A percentile compares a stretch with the other conserved stretches of the same genome.
These are phyloP conservation scores for Neodiprion virginianus DNA, from an alignment of 1,140 invertebrate genomes.

Conservation along the genomic window DNA sequence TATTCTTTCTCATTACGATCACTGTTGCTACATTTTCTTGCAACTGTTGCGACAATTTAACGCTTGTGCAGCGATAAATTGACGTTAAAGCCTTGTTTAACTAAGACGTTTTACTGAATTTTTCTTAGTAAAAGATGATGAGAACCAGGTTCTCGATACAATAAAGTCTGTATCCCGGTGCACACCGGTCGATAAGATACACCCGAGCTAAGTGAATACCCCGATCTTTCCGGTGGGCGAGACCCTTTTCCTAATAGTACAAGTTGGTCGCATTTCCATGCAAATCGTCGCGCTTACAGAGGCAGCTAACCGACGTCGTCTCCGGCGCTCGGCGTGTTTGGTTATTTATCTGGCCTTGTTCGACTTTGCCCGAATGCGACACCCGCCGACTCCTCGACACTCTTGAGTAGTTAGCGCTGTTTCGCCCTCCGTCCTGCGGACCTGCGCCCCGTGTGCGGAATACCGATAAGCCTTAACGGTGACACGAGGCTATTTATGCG, in stretches of 20 bases:
- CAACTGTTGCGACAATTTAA: too few relatives aligned
- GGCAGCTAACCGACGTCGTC: background rate
- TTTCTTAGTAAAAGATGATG: too few relatives aligned
- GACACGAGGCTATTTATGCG: background rate
- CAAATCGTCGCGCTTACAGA: background rate
- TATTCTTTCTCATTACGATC: too few relatives aligned
- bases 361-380: background rate
- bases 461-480: background rate
- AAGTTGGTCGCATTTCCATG: conserved; percentile 7
- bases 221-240: background rate
- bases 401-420: conserved; percentile 4
- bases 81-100: too few relatives aligned
- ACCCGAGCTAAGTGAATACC: too few relatives aligned
- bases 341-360: conserved; percentile 2
- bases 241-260: background rate
- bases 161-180: too few relatives aligned
- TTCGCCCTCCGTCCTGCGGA: background rate
- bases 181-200: too few relatives aligned
- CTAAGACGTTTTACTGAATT: too few relatives aligned
- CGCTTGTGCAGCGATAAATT: too few relatives aligned
- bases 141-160: too few relatives aligned
- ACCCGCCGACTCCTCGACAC: background rate
- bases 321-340: background rate
- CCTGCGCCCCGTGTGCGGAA: background rate
- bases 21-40: too few relatives aligned